These are phyloP conservation scores for Bettongia penicillata DNA, from an alignment of 2,113 vertebrate genomes.

Conservation along the genomic window DNA sequence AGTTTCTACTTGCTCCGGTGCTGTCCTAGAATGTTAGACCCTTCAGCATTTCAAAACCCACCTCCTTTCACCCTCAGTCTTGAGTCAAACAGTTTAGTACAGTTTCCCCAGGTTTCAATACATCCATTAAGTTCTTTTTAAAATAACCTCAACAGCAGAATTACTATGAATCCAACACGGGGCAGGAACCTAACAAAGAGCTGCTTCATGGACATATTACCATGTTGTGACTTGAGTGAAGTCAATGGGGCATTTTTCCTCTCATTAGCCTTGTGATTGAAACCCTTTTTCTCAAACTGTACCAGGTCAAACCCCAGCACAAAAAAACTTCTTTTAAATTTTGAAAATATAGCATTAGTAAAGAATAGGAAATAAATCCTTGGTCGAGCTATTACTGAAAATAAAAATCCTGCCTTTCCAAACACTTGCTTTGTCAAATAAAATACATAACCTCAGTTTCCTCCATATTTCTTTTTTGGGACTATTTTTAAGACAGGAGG, in stretches of 20 bases:
- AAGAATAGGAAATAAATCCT: slow-evolving; percentile 50
- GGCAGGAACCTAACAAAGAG: not conserved
- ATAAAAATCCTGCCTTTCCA: not conserved
- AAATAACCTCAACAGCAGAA: slow-evolving; percentile 1
- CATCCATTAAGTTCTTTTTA: not conserved
- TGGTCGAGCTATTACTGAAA: slow-evolving; percentile 1
- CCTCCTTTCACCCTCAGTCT: not conserved
- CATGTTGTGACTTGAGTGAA: not conserved
- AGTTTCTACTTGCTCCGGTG: slow-evolving; percentile 7
- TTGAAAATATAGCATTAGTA: not conserved
- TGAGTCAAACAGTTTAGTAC: not conserved
- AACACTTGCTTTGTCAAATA: slow-evolving; percentile 17
- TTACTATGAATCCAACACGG: not conserved
- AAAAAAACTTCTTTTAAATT: slow-evolving; percentile 13
- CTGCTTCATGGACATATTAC: slow-evolving; percentile 19
- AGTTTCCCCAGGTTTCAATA: not conserved
- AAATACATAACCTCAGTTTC: not conserved
- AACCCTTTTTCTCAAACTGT: slow-evolving; percentile 7
- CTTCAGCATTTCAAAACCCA: slow-evolving; percentile 1
- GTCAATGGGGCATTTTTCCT: slow-evolving; percentile 37
- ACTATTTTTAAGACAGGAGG: not conserved
- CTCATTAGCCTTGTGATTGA: slow-evolving; percentile 14
- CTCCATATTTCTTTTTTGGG: slow-evolving; percentile 26
- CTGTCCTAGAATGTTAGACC: not conserved
- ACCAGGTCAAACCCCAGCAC: slow-evolving; percentile 12